Evolutionary conservation across 2,888 invertebrate genomes (phyloP).

Genomic region (Neelides folsomi): DNA sequence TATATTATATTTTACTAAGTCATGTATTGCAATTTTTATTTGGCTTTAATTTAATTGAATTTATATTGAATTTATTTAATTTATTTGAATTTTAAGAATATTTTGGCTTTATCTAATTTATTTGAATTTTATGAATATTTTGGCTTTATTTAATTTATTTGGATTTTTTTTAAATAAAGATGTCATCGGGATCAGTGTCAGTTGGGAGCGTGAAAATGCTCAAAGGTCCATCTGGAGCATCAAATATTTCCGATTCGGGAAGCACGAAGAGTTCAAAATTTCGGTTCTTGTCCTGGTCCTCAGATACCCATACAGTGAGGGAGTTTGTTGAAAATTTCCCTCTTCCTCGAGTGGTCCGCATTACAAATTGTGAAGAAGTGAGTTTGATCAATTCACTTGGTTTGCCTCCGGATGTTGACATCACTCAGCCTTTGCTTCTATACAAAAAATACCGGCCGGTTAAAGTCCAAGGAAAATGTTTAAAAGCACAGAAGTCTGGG

Average conservation of each 20-base stretch:
- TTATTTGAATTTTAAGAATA: no score
- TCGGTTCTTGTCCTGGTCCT: constrained; percentile 28
- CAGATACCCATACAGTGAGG: constrained; percentile 21
- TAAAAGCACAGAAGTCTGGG: constrained; percentile 33
- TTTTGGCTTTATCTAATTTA: no score
- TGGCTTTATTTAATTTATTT: no score
- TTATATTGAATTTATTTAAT: no score
- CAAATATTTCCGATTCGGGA: constrained; percentile 22
- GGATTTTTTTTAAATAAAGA: no score
- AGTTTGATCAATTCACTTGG: constrained; percentile 23
- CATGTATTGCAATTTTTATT: no score
- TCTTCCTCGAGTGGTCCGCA: constrained; percentile 28
- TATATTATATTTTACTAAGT: no score
- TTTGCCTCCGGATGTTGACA: constrained; percentile 35
- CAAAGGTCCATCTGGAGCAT: constrained; percentile 11
- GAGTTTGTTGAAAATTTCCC: constrained; percentile 26
- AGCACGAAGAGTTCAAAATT: constrained; percentile 27
- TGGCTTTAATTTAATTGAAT: no score
- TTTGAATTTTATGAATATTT: no score
- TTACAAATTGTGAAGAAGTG: constrained; percentile 30
- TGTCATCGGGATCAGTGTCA: no score
- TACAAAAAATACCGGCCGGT: constrained; percentile 51
- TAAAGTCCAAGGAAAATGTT: constrained; percentile 49
- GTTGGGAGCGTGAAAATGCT: constrained; percentile 22
- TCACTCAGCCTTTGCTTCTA: constrained; percentile 47